Conservation (phyloP, 2,888 invertebrate species). For the Ferrisia virgata region DNA sequence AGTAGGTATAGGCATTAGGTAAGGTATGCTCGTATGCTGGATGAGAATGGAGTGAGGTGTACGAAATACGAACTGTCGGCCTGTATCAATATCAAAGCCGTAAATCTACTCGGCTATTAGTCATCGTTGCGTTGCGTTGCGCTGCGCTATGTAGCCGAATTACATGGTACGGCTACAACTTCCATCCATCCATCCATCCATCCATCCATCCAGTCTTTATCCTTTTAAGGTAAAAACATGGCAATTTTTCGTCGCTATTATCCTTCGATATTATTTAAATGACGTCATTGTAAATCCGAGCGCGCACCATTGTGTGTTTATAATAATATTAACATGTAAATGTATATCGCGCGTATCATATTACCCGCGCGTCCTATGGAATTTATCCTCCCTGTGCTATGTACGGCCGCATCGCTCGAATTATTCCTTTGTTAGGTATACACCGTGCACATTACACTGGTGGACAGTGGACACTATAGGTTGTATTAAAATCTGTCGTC, state of each 20-base stretch:
- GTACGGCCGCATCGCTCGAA: neutral
- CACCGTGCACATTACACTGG: no score
- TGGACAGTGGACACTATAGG: neutral
- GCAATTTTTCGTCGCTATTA: constrained; percentile 25
- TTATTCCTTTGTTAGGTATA: neutral
- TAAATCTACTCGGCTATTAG: constrained; percentile 14
- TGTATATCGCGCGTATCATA: neutral
- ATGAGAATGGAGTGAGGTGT: no score
- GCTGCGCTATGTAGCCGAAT: neutral
- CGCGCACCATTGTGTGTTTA: neutral
- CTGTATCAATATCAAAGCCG: neutral
- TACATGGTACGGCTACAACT: neutral
- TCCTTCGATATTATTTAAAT: constrained; percentile 26
- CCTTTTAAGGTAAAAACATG: constrained; percentile 33
- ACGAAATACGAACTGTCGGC: neutral
- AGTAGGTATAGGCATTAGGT: no score
- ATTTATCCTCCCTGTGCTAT: neutral
- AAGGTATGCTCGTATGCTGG: no score
- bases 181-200: neutral
- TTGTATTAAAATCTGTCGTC: neutral
- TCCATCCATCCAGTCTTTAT: constrained; percentile 19
- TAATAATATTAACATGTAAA: constrained; percentile 6
- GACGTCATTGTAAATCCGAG: neutral
- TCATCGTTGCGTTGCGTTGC: neutral
- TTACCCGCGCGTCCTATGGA: neutral